Base-by-base conservation (phyloP, 2,797 vertebrate species). In the Labeo calbasu region DNA sequence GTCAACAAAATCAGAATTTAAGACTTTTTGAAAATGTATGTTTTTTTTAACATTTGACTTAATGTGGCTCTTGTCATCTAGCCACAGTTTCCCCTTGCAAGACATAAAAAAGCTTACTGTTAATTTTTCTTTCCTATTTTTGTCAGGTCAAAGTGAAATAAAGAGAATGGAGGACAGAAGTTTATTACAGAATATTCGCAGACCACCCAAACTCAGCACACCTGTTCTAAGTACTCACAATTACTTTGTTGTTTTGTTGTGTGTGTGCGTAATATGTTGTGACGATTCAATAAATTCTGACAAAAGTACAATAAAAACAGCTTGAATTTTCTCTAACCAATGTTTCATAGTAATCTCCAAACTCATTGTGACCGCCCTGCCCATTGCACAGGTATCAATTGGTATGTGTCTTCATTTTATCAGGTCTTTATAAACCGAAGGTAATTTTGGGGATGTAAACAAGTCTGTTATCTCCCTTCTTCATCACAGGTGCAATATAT, bases 281-380 rank as follows among this genome's bases (percentile, higher is more conserved):
- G 23, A 23, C 1, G 19, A 21, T 63, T 73, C 9, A 72, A 48
- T 63, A 5, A 14, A 48, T 72, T 28, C 69, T 55, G 14, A 63
- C 25, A 63, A 8, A 63, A 63, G 14, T 28, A 63, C 14, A 28
- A 8, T 63, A 15, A 63, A 61, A 63, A 63, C 2, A 2, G 5
- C 12, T 63, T 63, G 14, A 28, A 28, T 28, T 63, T 25, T 63
- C 25, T 28, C 61, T 63, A 55, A 53, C 19, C 11, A n/a, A 51
- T 79, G 25, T 77, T 57, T 86, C 14, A 79, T 83, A 92, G 91
- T 91, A 43, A 28, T 88, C 59, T 88, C 86, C 80, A 92, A 90
- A 61, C 79, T 92, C 23, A 4, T 90, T 32, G 61, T 84, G 82
- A n/a, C 88, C 19, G 59, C 32, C 5, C 50, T 92, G 57, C 91